phyloP scores from a whole-genome alignment of 2,797 vertebrate genomes.

The Acanthis flammea region DNA sequence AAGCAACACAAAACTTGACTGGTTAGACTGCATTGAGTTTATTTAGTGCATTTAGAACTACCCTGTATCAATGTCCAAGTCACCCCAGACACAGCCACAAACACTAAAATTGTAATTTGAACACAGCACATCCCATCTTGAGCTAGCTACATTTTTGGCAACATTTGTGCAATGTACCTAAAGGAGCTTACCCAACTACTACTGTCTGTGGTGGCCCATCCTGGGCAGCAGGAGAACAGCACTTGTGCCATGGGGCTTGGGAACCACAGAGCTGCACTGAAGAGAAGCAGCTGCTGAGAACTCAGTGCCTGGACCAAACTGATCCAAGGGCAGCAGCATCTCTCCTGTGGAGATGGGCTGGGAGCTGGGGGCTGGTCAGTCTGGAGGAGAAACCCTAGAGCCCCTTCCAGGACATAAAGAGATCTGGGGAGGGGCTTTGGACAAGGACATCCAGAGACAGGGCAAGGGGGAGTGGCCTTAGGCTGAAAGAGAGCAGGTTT shows the following conservation, averaged over 20 bases:
- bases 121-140: background rate
- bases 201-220: background rate
- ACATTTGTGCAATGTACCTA: background rate
- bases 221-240: background rate
- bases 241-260: accelerated
- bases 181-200: background rate
- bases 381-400: background rate
- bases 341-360: background rate
- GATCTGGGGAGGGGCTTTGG: background rate
- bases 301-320: background rate
- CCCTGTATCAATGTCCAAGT: background rate
- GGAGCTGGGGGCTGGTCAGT: background rate
- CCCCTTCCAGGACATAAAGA: background rate
- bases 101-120: background rate
- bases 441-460: background rate
- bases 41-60: background rate
- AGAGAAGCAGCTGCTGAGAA: background rate
- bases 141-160: background rate
- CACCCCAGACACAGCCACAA: background rate
- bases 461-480: background rate
- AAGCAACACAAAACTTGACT: background rate
- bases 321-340: background rate
- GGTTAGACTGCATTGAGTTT: background rate
- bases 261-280: background rate
- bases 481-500: background rate